Evolutionary conservation across 1,140 invertebrate genomes (phyloP).

Genomic region (Hylyphantes graminicola): DNA sequence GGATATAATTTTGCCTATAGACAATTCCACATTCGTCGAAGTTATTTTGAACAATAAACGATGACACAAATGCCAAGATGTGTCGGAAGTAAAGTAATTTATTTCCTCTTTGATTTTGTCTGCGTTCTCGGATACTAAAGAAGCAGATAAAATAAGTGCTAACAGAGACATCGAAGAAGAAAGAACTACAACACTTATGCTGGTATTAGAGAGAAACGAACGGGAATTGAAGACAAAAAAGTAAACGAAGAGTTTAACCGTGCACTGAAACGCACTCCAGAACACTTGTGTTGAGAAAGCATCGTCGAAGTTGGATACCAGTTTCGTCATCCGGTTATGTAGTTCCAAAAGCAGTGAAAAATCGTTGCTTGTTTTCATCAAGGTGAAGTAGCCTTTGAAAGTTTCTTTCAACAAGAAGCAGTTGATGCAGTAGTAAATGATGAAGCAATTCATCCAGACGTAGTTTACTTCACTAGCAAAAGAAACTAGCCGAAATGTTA

Average conservation of each 20-base stretch:
- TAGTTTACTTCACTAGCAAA: neutral
- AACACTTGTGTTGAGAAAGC: neutral
- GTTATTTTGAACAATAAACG: neutral
- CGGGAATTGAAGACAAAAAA: neutral
- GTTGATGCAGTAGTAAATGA: neutral
- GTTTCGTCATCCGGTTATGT: neutral
- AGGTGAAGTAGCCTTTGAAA: neutral
- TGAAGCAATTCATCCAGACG: slow-evolving; percentile 2
- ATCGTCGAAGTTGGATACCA: neutral
- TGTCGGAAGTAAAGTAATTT: neutral
- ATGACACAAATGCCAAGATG: neutral
- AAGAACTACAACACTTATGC: neutral
- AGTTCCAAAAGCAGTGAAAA: neutral
- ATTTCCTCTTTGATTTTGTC: slow-evolving; percentile 4
- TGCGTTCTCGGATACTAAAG: neutral
- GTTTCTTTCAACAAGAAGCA: neutral
- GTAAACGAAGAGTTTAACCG: neutral
- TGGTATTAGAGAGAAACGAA: neutral
- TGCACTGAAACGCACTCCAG: neutral
- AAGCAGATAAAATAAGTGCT: neutral
- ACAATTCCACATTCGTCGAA: neutral
- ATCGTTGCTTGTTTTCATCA: neutral
- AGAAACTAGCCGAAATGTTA: neutral
- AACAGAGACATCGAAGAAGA: neutral
- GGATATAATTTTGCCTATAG: neutral